Evolutionary conservation across 1,140 invertebrate genomes (phyloP).

Genomic region (Liolophura sinensis): DNA sequence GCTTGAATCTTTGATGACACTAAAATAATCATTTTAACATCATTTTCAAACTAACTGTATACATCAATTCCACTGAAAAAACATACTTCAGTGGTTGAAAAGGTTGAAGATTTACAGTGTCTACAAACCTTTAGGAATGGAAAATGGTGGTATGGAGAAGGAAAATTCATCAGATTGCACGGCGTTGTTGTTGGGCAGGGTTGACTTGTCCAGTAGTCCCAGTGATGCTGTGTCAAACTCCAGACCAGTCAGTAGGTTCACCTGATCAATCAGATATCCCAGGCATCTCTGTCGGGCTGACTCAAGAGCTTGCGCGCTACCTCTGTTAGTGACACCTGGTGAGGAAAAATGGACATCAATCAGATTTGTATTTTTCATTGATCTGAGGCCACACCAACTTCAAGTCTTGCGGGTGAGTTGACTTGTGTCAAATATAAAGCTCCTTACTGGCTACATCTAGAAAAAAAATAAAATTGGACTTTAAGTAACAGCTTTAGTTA

Average conservation of each 20-base stretch:
- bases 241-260: conserved; percentile 33
- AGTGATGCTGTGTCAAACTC: conserved; percentile 28
- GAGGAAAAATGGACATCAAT: conserved; percentile 8
- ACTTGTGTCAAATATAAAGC: background rate
- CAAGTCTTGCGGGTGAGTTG: too few species aligned
- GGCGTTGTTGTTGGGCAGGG: background rate
- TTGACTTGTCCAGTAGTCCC: conserved; percentile 25
- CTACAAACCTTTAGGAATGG: conserved; percentile 52
- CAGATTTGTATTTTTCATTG: background rate
- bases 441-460: background rate
- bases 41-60: too few species aligned
- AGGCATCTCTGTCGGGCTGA: conserved; percentile 30
- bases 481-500: background rate
- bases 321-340: conserved; percentile 37
- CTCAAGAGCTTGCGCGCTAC: conserved; percentile 21
- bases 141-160: conserved; percentile 54
- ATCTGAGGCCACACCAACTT: too few species aligned
- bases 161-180: background rate
- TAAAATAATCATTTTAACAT: too few species aligned
- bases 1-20: too few species aligned
- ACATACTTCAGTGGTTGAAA: too few species aligned
- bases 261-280: conserved; percentile 39
- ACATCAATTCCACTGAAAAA: too few species aligned
- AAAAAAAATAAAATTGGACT: background rate
- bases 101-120: too few species aligned